A percentile compares a stretch with the other conserved stretches of the same genome.
Evolutionary conservation across 2,113 vertebrate genomes (phyloP).

Genomic region (Semnornis frantzii): DNA sequence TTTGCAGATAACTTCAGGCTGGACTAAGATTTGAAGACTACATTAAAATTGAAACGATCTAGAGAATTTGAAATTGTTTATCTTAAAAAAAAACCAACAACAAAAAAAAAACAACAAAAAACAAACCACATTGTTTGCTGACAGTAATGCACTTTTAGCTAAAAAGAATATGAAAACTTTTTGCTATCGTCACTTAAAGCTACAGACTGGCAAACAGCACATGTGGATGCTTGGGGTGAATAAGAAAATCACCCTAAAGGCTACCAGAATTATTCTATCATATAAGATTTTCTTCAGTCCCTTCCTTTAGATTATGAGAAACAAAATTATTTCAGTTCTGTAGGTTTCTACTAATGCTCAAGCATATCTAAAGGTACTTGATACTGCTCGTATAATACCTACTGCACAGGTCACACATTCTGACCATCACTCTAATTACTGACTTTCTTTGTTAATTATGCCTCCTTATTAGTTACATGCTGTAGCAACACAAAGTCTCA

Average conservation of each 20-base stretch:
- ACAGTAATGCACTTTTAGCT: not conserved
- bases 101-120: not conserved
- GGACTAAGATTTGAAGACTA: not conserved
- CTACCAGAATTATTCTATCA: not conserved
- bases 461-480: not conserved
- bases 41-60: slow-evolving; percentile 3
- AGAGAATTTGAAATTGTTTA: not conserved
- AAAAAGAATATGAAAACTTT: not conserved
- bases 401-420: not conserved
- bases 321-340: not conserved
- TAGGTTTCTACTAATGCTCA: not conserved
- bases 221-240: not conserved
- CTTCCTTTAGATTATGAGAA: not conserved
- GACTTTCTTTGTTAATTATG: not conserved
- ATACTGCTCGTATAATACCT: not conserved
- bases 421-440: not conserved
- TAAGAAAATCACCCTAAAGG: not conserved
- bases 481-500: not conserved
- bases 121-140: not conserved
- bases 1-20: not conserved
- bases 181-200: not conserved
- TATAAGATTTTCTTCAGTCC: not conserved
- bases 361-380: not conserved
- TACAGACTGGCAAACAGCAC: not conserved
- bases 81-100: not conserved